Base-by-base conservation (phyloP, 2,113 vertebrate species). In the Dascyllus trimaculatus region DNA sequence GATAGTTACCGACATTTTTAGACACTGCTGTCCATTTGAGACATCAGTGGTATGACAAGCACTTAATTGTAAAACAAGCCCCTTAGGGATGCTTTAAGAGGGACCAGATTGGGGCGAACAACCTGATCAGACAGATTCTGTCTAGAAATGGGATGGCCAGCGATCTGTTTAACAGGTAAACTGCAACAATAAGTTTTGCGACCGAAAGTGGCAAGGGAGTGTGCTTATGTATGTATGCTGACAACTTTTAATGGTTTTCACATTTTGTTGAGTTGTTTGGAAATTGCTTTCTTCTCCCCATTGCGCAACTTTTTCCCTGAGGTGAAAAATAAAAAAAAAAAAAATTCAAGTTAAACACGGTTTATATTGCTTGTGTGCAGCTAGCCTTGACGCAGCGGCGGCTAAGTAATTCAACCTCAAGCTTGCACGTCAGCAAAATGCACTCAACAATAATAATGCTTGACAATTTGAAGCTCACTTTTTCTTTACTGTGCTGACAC, bases 401-500 rank as follows among this genome's bases (percentile, higher is more conserved):
- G 0, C 13, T 43, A 69, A 69, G 80, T 65, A 73, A 77, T 72
- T 85, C 71, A 82, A 83, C 73, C 46, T 54, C 56, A 54, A 77
- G 85, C n/a, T 32, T 78, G 52, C 48, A 38, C 63, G 78, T 90
- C 87, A 81, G 81, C 86, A 86, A 75, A 89, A 84, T 18, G 54
- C 79, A 78, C 65, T 79, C 68, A 70, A 38, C 77, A 84, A 81
- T 86, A 79, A 73, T 56, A 73, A 80, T 82, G 60, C 64, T 76
- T 81, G 59, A 75, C 61, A 81, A 19, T 75, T 87, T 80, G 57
- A 73, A 52, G 60, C 70, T 63, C 49, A 32, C 14, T 19, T 24
- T 78, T 64, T 29, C 5, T 29, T 35, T n/a, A 71, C 60, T 59
- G 35, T 82, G 67, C 88, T 82, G 86, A 84, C 75, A 78, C 77